Evolutionary conservation across 2,797 vertebrate species (phyloP).

Genomic region (Petrocephalus sullivani): DNA sequence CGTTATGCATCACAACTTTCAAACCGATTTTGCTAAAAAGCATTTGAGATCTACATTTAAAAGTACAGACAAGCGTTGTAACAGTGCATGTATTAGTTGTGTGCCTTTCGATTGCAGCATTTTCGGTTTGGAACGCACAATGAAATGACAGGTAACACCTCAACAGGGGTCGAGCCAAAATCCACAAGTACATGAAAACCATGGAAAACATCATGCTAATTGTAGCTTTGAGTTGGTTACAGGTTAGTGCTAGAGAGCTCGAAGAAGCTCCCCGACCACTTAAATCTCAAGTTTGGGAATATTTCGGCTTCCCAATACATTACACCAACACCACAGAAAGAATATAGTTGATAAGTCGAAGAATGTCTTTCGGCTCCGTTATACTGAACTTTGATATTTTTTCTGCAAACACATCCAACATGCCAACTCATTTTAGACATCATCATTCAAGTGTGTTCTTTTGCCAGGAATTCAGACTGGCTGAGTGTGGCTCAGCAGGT

Average conservation of each 20-base stretch:
- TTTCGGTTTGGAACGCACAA: neutral
- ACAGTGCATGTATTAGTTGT: neutral
- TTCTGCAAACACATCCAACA: neutral
- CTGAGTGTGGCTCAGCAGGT: too few species aligned
- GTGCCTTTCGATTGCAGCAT: neutral
- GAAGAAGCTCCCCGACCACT: neutral
- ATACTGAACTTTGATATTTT: neutral
- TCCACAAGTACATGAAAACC: neutral
- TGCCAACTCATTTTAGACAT: neutral
- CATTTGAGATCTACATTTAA: neutral
- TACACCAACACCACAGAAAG: neutral
- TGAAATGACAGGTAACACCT: neutral
- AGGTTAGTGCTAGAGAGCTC: neutral
- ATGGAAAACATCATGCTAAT: neutral
- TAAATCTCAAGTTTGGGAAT: neutral
- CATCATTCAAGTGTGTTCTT: neutral
- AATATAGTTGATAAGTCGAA: neutral
- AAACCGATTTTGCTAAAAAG: neutral
- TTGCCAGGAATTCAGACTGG: neutral
- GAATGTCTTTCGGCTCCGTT: neutral
- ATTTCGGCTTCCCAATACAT: neutral
- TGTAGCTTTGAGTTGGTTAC: neutral
- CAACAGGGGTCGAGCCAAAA: neutral
- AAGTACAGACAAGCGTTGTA: neutral
- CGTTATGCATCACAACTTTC: neutral